Evolutionary conservation across 2,797 vertebrate species (phyloP), one percentile per base, ranked within the genome.

Genomic region (Martes flavigula): DNA sequence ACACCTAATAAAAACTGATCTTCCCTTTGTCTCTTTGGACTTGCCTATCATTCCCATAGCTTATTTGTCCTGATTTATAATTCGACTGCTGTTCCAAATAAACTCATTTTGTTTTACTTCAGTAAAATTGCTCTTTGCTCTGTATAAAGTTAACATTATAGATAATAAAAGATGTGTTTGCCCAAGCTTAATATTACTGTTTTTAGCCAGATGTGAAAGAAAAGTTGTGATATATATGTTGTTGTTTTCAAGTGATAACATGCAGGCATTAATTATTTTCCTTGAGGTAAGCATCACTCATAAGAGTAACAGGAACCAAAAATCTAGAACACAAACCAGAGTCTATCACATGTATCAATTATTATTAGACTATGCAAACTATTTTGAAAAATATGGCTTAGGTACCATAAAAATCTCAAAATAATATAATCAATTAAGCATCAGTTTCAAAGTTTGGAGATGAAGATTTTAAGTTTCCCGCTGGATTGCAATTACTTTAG

Each of bases 111-210:
- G 35, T 77, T 77, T 77, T 48, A 32, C 43, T 77, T 18, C 8
- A 77, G 73, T 48, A 77, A 77, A 77, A 46, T 32, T 32, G 73
- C 8, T 77, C 73, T 77, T 77, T 48, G 73, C 43, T 75, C 14
- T 32, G 43, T 32, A 32, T 77, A 77, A 77, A 77, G 8, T 48
- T 32, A 77, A 48, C 43, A 20, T 77, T 77, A 48, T 10, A 43
- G 27, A 68, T 46, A 97, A 96, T 90, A 95, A 97, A 90, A 66
- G 8, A 90, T 60, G 17, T 60, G 18, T 25, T 46, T 77, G 23
- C 43, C 78, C 77, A 95, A 82, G 73, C 85, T 95, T 92, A 81
- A 64, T 68, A 85, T 95, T 96, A 98, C 81, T 96, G 27, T 91
- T 96, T 93, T 92, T 90, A 97, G 14, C 18, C 92, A 79, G 35